phyloP scores from a whole-genome alignment of 2,797 vertebrate species.

The Salarias fasciatus region DNA sequence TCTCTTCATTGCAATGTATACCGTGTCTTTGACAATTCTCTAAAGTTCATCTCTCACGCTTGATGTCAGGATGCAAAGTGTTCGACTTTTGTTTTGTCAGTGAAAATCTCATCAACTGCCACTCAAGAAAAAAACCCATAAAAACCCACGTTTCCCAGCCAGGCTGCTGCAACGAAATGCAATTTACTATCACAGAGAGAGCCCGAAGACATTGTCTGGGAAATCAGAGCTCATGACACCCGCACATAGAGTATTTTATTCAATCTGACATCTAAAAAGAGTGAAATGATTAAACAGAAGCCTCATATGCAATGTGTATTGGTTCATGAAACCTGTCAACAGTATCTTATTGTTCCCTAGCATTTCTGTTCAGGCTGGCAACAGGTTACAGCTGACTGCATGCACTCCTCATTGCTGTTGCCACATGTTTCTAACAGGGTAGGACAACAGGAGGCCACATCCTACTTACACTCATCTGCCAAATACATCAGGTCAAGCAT shows the following conservation, averaged over 20 bases:
- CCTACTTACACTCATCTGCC: slow-evolving; percentile 19
- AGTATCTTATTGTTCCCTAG: slow-evolving; percentile 5
- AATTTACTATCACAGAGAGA: slow-evolving; percentile 38
- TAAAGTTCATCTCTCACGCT: slow-evolving; percentile 43
- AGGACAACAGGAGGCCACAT: slow-evolving; percentile 1
- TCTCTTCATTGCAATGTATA: no score
- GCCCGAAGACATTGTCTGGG: slow-evolving; percentile 5
- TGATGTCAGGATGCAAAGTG: slow-evolving; percentile 35
- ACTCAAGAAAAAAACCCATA: slow-evolving; percentile 12
- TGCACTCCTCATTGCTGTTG: neutral
- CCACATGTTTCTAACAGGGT: slow-evolving; percentile 11
- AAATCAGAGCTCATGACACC: slow-evolving; percentile 14
- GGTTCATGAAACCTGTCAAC: no score
- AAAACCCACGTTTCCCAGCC: slow-evolving; percentile 49
- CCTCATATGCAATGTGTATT: no score
- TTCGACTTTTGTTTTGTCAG: slow-evolving; percentile 61
- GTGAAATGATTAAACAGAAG: slow-evolving; percentile 18
- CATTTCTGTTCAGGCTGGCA: slow-evolving; percentile 7
- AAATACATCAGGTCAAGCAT: slow-evolving; percentile 30
- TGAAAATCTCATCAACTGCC: slow-evolving; percentile 48
- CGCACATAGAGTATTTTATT: slow-evolving; percentile 29
- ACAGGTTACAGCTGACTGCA: slow-evolving; percentile 24
- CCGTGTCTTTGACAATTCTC: slow-evolving; percentile 28
- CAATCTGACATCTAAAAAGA: slow-evolving; percentile 20
- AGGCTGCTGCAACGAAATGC: slow-evolving; percentile 57